A percentile compares a stretch with the other conserved stretches of the same genome.
phyloP scores from a whole-genome alignment of 2,797 vertebrate species.

The Aulostomus chinensis region DNA sequence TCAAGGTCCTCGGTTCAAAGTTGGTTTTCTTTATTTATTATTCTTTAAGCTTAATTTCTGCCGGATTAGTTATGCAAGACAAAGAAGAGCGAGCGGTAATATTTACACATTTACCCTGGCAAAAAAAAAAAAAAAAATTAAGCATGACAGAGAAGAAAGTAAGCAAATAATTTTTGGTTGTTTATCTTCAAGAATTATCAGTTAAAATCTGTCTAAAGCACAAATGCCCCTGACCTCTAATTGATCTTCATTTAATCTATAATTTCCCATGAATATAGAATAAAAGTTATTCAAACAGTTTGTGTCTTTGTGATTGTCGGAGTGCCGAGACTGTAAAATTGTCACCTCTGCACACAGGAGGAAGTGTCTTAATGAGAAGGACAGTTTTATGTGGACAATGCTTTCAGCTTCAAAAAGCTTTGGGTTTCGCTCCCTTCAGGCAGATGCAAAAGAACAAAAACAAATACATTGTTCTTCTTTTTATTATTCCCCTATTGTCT shows the following conservation, averaged over 20 bases:
- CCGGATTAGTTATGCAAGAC: slow-evolving; percentile 2
- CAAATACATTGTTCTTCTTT: slow-evolving; percentile 47
- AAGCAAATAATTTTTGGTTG: slow-evolving; percentile 6
- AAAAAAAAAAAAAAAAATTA: slow-evolving; percentile 4
- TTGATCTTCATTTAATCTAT: slow-evolving; percentile 13
- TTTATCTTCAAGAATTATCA: slow-evolving; percentile 22
- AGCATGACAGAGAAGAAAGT: background rate
- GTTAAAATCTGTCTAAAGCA: slow-evolving; percentile 14
- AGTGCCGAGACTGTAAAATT: slow-evolving; percentile 87
- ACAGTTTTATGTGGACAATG: slow-evolving; percentile 84
- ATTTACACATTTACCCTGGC: too few relatives aligned
- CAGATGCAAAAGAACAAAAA: slow-evolving; percentile 53
- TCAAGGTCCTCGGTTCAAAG: background rate
- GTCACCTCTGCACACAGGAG: slow-evolving; percentile 86
- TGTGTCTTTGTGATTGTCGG: slow-evolving; percentile 68
- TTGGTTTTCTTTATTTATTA: slow-evolving; percentile 20
- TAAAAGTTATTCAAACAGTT: slow-evolving; percentile 71
- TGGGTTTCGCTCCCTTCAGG: slow-evolving; percentile 76
- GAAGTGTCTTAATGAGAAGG: slow-evolving; percentile 85
- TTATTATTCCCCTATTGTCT: slow-evolving; percentile 49
- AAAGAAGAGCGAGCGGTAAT: too few relatives aligned
- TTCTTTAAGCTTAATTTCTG: background rate
- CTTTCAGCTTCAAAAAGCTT: slow-evolving; percentile 73
- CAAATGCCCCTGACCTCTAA: background rate
- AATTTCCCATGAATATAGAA: slow-evolving; percentile 43